A percentile compares a stretch with the other conserved stretches of the same genome.
phyloP scores from a whole-genome alignment of 2,113 vertebrate genomes.

The Enhydra lutris region DNA sequence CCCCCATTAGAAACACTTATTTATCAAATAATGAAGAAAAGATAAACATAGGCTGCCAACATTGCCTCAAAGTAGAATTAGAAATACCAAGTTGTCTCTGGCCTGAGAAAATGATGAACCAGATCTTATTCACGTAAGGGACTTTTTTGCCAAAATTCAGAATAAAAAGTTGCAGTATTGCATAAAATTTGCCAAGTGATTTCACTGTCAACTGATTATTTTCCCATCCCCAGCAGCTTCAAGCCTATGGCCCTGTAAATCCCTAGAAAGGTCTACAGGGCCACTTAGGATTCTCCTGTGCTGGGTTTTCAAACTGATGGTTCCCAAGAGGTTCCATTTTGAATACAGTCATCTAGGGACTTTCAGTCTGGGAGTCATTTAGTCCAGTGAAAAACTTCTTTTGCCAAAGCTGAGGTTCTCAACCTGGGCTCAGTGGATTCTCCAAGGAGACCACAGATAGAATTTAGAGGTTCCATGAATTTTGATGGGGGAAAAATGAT shows the following conservation, averaged over 20 bases:
- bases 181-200: conserved; percentile 37
- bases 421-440: background rate
- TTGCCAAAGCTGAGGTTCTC: background rate
- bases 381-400: background rate
- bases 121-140: conserved; percentile 22
- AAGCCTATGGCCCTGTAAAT: background rate
- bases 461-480: background rate
- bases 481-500: background rate
- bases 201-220: background rate
- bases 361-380: background rate
- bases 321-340: background rate
- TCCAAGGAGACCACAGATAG: background rate
- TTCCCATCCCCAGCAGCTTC: background rate
- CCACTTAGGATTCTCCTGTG: background rate
- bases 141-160: conserved; percentile 18
- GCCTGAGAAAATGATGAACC: conserved; percentile 10
- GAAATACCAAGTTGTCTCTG: background rate
- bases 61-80: conserved; percentile 11
- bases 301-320: background rate
- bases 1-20: background rate
- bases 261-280: background rate
- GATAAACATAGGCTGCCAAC: conserved; percentile 1
- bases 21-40: conserved; percentile 49
- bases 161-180: conserved; percentile 37
- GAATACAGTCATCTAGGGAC: background rate